phyloP scores from a whole-genome alignment of 1,140 invertebrate species.

The Magallana ariakensis region DNA sequence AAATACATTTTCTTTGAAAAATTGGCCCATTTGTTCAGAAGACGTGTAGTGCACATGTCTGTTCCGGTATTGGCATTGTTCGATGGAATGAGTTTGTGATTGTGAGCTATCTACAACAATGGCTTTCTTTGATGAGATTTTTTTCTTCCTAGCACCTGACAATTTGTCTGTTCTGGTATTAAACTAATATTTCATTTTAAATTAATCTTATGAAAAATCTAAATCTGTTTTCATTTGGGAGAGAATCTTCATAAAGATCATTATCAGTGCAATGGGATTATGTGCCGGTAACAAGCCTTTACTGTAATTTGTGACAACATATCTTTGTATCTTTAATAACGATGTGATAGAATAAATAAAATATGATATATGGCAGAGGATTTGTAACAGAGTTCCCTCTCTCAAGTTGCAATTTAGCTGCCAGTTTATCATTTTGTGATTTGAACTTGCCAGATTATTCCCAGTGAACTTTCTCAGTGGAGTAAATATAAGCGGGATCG shows the following conservation, averaged over 20 bases:
- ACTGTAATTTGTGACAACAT: neutral
- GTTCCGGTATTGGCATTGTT: too few species aligned
- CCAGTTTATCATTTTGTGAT: slow-evolving; percentile 9
- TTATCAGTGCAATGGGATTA: neutral
- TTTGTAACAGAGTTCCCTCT: neutral
- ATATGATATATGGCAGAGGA: neutral
- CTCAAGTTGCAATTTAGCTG: slow-evolving; percentile 8
- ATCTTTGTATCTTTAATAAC: neutral
- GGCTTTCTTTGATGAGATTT: neutral
- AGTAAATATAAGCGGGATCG: neutral
- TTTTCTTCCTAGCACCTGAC: neutral
- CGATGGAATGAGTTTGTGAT: too few species aligned
- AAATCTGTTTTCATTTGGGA: neutral
- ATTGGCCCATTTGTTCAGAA: too few species aligned
- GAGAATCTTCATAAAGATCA: neutral
- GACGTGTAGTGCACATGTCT: too few species aligned
- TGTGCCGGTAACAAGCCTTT: neutral
- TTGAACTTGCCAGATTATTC: slow-evolving; percentile 8
- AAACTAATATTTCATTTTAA: neutral
- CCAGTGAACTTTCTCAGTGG: neutral
- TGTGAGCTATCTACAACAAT: neutral
- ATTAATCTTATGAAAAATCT: neutral
- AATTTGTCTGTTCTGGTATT: neutral
- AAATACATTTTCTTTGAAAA: too few species aligned
- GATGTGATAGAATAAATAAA: neutral